These are phyloP conservation scores for Anas acuta DNA, from an alignment of 2,797 vertebrate species.

Conservation along the genomic window DNA sequence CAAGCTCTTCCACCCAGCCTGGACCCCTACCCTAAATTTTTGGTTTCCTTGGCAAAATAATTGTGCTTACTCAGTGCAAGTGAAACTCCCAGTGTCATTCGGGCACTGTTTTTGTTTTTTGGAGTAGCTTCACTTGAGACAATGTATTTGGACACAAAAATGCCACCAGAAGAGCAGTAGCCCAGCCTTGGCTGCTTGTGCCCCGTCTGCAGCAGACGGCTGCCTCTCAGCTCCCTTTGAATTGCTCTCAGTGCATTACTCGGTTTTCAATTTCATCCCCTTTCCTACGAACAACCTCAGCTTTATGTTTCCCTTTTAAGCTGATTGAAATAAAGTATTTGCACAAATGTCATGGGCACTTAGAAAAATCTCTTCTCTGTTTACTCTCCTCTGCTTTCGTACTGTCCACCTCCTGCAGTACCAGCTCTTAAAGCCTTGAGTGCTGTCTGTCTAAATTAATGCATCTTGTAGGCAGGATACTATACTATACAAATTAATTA, in stretches of 20 bases:
- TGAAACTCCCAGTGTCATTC: background rate
- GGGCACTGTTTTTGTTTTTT: background rate
- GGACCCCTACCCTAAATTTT: background rate
- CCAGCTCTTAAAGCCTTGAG: slow-evolving; percentile 64
- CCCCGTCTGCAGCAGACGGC: background rate
- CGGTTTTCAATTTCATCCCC: slow-evolving; percentile 60
- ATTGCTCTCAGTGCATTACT: slow-evolving; percentile 47
- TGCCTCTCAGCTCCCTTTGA: slow-evolving; percentile 11
- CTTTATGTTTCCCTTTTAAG: slow-evolving; percentile 73
- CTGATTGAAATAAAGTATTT: slow-evolving; percentile 75
- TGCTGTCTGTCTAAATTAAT: slow-evolving; percentile 63
- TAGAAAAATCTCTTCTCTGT: slow-evolving; percentile 69
- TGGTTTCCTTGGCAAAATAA: background rate
- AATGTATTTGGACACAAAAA: slow-evolving; percentile 12
- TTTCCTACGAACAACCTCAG: slow-evolving; percentile 52
- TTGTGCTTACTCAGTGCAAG: background rate
- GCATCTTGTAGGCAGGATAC: slow-evolving; percentile 53
- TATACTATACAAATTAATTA: slow-evolving; percentile 54
- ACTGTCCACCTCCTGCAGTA: slow-evolving; percentile 36
- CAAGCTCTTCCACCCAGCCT: background rate
- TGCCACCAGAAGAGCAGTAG: background rate
- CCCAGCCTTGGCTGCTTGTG: background rate
- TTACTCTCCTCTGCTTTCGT: slow-evolving; percentile 60
- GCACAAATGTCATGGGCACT: slow-evolving; percentile 73
- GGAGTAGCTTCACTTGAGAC: background rate